Percentiles rank a stretch among this genome's conserved stretches.
Conservation (phyloP, 2,797 vertebrate species). For the Rhabdomys pumilio region DNA sequence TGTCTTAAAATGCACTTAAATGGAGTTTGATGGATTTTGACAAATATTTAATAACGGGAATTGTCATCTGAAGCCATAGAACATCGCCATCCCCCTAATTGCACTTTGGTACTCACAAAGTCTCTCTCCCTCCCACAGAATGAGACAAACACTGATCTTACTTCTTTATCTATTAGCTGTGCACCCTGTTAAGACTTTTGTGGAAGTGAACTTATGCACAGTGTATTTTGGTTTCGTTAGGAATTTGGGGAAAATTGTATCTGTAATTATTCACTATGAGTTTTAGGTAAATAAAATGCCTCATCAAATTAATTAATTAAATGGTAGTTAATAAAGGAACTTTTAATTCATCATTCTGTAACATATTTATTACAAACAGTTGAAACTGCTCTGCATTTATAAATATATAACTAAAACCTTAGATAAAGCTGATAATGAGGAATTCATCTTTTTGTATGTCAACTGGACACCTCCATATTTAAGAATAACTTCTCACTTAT, state of each 20-base stretch:
- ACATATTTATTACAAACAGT: background rate
- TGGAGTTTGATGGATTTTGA: background rate
- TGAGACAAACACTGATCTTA: background rate
- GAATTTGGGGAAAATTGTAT: background rate
- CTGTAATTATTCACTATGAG: background rate
- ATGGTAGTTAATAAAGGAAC: background rate
- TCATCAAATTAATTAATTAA: background rate
- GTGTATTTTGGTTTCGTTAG: background rate
- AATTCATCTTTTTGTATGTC: background rate
- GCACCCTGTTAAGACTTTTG: background rate
- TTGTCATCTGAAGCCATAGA: background rate
- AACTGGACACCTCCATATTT: conserved; percentile 59
- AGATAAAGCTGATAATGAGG: background rate
- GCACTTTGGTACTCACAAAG: background rate
- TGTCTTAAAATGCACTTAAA: background rate
- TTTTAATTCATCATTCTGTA: conserved; percentile 21
- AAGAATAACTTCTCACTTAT: conserved; percentile 53
- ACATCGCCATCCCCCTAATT: background rate
- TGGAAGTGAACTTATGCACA: background rate
- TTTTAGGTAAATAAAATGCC: conserved; percentile 32
- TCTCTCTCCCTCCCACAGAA: background rate
- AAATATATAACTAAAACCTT: background rate
- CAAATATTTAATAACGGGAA: background rate
- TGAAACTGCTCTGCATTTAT: background rate
- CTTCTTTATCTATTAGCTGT: background rate